Base-by-base conservation (phyloP, 2,888 invertebrate species). In the Falcaria lacertinaria region DNA sequence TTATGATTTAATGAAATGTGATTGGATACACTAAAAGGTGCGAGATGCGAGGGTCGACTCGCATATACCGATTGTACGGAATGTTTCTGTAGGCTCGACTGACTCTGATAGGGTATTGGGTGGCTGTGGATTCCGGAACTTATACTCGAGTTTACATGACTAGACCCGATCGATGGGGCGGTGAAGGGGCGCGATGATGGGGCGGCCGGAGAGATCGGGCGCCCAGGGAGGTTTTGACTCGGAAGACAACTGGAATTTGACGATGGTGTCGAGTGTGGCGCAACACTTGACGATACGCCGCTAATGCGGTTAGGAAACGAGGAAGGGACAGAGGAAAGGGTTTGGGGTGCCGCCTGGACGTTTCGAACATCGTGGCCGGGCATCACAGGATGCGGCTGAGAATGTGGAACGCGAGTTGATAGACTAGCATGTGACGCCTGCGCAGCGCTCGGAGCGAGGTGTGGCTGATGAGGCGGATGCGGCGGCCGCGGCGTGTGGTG, bases 1-100 rank as follows among this genome's bases (percentile, higher is more conserved):
- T 37, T 22, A 25, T 74, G 92, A 90, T 79, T 91, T 80, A 84
- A 87, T 80, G 84, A 83, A 80, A 80, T 74, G 60, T 85, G 89
- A 54, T 73, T 83, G 16, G 82, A 69, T 51, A 84, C 80, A 54
- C 80, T 78, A 64, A 83, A 88, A 15, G 86, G 82, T 41, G 85
- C 73, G 50, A 83, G 80, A 61, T 87, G 87, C 43, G 82, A 70
- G 42, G 87, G 85, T 58, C 88, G 74, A 63, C 69, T 82, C 57
- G 77, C 62, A 60, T 84, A 87, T 51, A 70, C 75, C 58, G 85
- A 63, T 53, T 74, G 83, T 70, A 80, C 83, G 84, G 88, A 86
- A 87, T 88, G 88, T 85, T 88, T 88, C 64, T 79, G 87, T 72
- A 84, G 74, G 75, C 80, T 83, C 74, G 83, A 69, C 56, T 86